Evolutionary conservation across 2,888 invertebrate genomes (phyloP), one percentile per base, ranked within the genome.

Genomic region (Agrypnus murinus): DNA sequence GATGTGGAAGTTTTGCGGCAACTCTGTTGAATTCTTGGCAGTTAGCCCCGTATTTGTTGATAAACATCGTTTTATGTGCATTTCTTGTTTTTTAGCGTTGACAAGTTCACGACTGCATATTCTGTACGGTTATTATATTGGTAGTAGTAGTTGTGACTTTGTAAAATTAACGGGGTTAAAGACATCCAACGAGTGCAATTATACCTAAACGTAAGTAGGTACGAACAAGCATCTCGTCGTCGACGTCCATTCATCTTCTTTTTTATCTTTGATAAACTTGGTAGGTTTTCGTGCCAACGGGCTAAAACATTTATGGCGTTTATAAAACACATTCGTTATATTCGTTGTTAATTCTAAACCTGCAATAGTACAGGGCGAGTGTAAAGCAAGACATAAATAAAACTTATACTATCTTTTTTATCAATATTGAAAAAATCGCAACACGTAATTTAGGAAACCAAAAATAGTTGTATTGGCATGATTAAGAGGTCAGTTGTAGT

Each of bases 41-140:
- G 43, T 38, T 55, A 34, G 17, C 65, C 40, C n/a, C 34, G 43
- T 48, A 66, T 71, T 71, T 71, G 71, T 71, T 71, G 71, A 71
- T 71, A 66, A 71, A 71, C 71, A 71, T 46, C 36, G 53, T 34
- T 71, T 71, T 71, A 63, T 68, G 58, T 71, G 71, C 71, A 71
- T 71, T 62, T 66, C 66, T 59, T 62, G 63, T 65, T 66, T 63
- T 25, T 45, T 17, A 1, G 7, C 31, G 45, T 43, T 43, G 65
- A 64, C 69, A 63, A 58, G 25, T 69, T 64, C 40, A 63, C 31
- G 57, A 15, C 25, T 43, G 43, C 34, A 31, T 25, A 1, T 31
- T 43, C 7, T 19, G n/a, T n/a, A 43, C 32, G 14, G 40, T 14
- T 19, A 12, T 58, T 17, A 15, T 25, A 32, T n/a, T 43, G n/a